Conservation (phyloP, 2,888 invertebrate species). For the Mesochorus sp. region DNA sequence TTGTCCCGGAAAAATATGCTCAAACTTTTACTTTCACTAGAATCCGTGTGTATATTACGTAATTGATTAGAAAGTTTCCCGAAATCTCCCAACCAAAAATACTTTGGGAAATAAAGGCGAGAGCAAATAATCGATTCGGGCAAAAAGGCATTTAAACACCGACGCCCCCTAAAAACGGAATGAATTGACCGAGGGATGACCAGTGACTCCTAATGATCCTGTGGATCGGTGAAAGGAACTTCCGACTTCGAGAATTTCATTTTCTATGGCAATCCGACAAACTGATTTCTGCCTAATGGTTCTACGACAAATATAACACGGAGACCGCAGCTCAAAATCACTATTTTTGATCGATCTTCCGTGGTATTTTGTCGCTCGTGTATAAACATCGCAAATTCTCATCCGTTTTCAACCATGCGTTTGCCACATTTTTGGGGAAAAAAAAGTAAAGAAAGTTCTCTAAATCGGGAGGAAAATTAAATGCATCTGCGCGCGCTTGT, state of each 20-base stretch:
- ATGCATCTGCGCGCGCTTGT: slow-evolving; percentile 51
- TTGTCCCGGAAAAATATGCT: too few relatives aligned
- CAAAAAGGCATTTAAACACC: slow-evolving; percentile 57
- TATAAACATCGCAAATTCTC: slow-evolving; percentile 73
- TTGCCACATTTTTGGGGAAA: background rate
- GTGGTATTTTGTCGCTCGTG: slow-evolving; percentile 73
- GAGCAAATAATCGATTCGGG: slow-evolving; percentile 23
- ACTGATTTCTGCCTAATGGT: slow-evolving; percentile 72
- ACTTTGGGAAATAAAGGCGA: too few relatives aligned
- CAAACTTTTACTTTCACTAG: background rate
- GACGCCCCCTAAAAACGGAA: slow-evolving; percentile 24
- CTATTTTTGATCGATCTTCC: slow-evolving; percentile 76
- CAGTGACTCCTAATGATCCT: slow-evolving; percentile 56
- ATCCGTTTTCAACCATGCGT: slow-evolving; percentile 37
- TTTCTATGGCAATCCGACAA: slow-evolving; percentile 26
- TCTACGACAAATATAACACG: slow-evolving; percentile 73
- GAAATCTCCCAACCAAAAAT: too few relatives aligned
- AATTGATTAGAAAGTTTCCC: slow-evolving; percentile 22
- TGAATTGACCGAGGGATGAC: slow-evolving; percentile 32
- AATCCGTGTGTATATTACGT: too few relatives aligned
- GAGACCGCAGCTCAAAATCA: slow-evolving; percentile 70
- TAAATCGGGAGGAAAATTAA: slow-evolving; percentile 22
- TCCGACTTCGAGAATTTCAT: slow-evolving; percentile 33
- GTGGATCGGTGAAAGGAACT: slow-evolving; percentile 12
- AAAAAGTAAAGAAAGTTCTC: slow-evolving; percentile 8